Percentiles rank a stretch among this genome's conserved stretches.
These are phyloP conservation scores for Apogon talboti DNA, from an alignment of 2,797 vertebrate genomes.

Conservation along the genomic window DNA sequence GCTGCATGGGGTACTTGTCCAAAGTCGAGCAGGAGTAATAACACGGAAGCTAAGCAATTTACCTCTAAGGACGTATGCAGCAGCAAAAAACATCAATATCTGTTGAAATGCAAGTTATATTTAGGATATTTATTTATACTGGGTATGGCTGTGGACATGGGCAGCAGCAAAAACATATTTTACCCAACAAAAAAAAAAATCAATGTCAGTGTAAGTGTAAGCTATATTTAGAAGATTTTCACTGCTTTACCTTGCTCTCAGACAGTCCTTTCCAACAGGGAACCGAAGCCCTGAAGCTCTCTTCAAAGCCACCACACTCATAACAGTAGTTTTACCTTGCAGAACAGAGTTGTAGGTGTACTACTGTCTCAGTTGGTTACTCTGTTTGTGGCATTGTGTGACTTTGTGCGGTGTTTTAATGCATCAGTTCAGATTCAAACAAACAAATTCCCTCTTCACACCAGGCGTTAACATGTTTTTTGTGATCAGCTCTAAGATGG, in stretches of 20 bases:
- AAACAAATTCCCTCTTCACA: background rate
- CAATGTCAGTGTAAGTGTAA: conserved; percentile 9
- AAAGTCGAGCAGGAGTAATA: no score
- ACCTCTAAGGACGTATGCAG: no score
- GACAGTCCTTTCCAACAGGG: conserved; percentile 11
- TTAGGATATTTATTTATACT: background rate
- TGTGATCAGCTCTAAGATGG: no score
- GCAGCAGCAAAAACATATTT: conserved; percentile 9
- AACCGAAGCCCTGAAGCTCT: conserved; percentile 19
- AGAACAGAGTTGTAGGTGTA: no score
- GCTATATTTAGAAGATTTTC: conserved; percentile 24
- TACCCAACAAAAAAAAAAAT: conserved; percentile 1
- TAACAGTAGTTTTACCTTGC: conserved; percentile 7
- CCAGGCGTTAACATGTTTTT: no score
- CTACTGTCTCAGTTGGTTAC: no score
- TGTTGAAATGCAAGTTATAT: no score
- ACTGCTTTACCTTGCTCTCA: conserved; percentile 26
- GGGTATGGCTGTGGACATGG: background rate
- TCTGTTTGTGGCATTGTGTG: background rate
- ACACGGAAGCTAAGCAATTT: no score
- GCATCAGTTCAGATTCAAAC: background rate
- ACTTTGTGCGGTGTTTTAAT: conserved; percentile 11
- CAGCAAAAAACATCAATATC: no score
- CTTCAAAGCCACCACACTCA: conserved; percentile 19
- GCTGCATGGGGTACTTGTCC: no score